Conservation (phyloP, 2,113 vertebrate species). For the Prinia subflava region DNA sequence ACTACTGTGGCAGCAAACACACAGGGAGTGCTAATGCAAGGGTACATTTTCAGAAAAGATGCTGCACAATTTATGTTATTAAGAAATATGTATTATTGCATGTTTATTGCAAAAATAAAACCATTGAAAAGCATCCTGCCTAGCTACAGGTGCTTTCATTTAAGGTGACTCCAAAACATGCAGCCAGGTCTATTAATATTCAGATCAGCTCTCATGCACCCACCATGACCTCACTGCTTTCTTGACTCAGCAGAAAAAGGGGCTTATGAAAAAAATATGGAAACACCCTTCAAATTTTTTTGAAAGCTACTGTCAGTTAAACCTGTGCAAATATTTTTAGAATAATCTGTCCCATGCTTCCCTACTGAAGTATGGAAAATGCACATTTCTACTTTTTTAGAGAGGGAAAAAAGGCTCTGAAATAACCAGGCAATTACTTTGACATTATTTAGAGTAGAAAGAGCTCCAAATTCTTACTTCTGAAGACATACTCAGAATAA, state of each 20-base stretch:
- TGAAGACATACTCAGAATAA: not conserved
- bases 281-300: not conserved
- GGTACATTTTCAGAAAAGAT: not conserved
- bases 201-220: constrained; percentile 26
- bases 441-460: not conserved
- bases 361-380: not conserved
- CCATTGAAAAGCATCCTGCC: not conserved
- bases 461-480: not conserved
- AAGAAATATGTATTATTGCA: not conserved
- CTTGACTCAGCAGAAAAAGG: constrained; percentile 41
- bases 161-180: not conserved
- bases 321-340: not conserved
- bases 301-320: not conserved
- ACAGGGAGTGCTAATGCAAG: not conserved
- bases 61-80: not conserved
- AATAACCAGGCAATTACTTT: not conserved
- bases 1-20: not conserved
- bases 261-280: not conserved
- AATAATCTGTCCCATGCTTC: not conserved
- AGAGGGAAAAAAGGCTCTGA: not conserved
- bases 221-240: constrained; percentile 28
- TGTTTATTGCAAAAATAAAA: not conserved
- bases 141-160: not conserved
- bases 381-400: not conserved
- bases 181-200: constrained; percentile 24